Conservation (phyloP, 2,797 vertebrate genomes). For the Scleropages formosus region DNA sequence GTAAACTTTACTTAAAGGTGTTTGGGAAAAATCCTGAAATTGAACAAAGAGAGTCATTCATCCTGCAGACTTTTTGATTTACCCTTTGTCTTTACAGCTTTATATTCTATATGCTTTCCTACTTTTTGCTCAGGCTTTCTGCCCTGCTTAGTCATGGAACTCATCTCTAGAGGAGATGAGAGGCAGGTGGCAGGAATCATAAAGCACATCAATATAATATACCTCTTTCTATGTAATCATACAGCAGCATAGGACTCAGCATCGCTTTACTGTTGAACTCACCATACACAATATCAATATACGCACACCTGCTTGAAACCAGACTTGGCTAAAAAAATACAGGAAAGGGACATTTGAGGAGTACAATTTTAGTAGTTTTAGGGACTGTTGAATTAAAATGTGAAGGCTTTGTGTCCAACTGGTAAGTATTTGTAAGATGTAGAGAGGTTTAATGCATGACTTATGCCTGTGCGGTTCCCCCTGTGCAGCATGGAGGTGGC, state of each 20-base stretch:
- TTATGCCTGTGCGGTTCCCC: too few species aligned
- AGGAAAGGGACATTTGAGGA: too few species aligned
- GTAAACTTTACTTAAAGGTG: neutral
- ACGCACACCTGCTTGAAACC: too few species aligned
- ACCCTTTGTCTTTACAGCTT: conserved; percentile 20
- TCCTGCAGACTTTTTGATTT: neutral
- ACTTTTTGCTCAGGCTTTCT: neutral
- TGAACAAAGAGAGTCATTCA: conserved; percentile 26
- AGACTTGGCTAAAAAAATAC: too few species aligned
- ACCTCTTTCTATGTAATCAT: neutral
- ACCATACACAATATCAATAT: too few species aligned
- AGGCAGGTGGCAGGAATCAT: neutral
- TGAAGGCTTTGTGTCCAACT: too few species aligned
- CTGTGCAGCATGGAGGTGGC: too few species aligned
- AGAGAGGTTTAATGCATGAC: too few species aligned
- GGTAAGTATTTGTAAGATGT: too few species aligned
- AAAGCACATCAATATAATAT: conserved; percentile 19
- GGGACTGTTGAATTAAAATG: too few species aligned
- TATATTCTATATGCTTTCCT: conserved; percentile 31
- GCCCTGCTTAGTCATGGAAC: conserved; percentile 6
- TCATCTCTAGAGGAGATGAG: neutral
- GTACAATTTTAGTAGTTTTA: too few species aligned
- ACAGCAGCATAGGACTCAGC: neutral
- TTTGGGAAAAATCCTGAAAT: conserved; percentile 9
- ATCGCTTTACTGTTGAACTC: neutral